Conservation (phyloP, 2,888 invertebrate species). For the Capitulum mitella region DNA sequence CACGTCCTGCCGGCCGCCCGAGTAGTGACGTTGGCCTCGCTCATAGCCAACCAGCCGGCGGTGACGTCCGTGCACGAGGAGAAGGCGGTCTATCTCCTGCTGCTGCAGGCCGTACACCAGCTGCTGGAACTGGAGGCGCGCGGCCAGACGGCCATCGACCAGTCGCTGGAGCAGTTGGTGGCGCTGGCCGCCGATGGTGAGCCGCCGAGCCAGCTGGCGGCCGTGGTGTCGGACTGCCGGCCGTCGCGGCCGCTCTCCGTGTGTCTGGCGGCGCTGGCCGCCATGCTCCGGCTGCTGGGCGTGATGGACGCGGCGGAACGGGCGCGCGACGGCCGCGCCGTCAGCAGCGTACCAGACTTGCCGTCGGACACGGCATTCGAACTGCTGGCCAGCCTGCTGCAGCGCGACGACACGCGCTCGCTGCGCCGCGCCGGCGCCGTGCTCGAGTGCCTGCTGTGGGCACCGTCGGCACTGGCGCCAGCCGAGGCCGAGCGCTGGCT, state of each 20-base stretch:
- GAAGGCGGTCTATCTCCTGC: background rate
- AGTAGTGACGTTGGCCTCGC: background rate
- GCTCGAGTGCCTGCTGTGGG: constrained; percentile 81
- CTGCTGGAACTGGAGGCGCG: background rate
- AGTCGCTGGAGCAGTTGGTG: constrained; percentile 2
- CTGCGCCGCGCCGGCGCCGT: constrained; percentile 61
- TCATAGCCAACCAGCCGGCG: background rate
- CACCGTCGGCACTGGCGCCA: constrained; percentile 49
- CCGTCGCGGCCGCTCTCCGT: background rate
- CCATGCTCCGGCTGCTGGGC: constrained; percentile 62
- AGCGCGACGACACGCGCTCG: constrained; percentile 41
- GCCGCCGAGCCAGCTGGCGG: background rate
- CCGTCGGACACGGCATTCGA: constrained; percentile 31
- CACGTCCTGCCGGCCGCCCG: background rate
- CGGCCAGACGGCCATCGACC: background rate
- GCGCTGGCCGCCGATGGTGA: background rate
- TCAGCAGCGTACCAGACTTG: constrained; percentile 23
- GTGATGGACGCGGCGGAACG: constrained; percentile 45
- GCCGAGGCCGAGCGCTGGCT: constrained; percentile 44
- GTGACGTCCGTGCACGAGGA: background rate
- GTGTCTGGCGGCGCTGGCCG: constrained; percentile 45
- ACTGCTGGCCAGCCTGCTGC: constrained; percentile 38
- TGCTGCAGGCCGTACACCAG: constrained; percentile 1
- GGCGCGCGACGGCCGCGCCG: constrained; percentile 39
- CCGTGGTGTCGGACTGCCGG: background rate